These are phyloP conservation scores for Gibbula magus DNA, from an alignment of 2,888 invertebrate genomes.

Conservation along the genomic window DNA sequence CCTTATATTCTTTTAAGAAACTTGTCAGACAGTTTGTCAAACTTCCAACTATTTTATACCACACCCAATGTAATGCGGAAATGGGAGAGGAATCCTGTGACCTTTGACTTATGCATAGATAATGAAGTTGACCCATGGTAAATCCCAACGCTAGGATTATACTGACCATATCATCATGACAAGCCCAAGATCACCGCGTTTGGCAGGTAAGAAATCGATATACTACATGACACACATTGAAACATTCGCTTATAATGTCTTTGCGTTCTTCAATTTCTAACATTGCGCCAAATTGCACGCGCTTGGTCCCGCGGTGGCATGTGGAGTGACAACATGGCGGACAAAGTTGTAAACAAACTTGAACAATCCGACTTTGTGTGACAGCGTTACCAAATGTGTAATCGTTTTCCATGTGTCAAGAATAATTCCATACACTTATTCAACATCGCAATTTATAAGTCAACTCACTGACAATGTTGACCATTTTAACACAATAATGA, in stretches of 20 bases:
- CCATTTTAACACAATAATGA: too few species aligned
- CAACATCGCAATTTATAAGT: too few species aligned
- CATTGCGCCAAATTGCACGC: not conserved
- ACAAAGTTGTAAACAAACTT: conserved; percentile 25
- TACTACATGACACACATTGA: too few species aligned
- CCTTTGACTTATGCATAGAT: conserved; percentile 33
- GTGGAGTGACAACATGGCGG: conserved; percentile 10
- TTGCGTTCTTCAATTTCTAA: too few species aligned
- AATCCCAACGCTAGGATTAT: not conserved
- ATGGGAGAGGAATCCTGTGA: conserved; percentile 1
- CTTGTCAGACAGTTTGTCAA: not conserved
- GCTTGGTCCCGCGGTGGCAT: not conserved
- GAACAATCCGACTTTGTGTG: too few species aligned
- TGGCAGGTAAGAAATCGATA: not conserved
- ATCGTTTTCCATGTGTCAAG: too few species aligned
- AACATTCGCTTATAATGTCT: too few species aligned
- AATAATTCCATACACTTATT: too few species aligned
- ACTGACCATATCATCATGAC: not conserved
- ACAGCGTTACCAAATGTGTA: too few species aligned
- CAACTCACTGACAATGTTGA: too few species aligned
- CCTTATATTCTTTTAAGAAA: not conserved
- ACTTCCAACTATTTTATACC: not conserved
- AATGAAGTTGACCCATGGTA: conserved; percentile 27
- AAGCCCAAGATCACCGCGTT: not conserved
- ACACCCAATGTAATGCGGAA: not conserved